A percentile compares a stretch with the other conserved stretches of the same genome.
Conservation (phyloP, 2,113 vertebrate genomes). For the Pteropus alecto region DNA sequence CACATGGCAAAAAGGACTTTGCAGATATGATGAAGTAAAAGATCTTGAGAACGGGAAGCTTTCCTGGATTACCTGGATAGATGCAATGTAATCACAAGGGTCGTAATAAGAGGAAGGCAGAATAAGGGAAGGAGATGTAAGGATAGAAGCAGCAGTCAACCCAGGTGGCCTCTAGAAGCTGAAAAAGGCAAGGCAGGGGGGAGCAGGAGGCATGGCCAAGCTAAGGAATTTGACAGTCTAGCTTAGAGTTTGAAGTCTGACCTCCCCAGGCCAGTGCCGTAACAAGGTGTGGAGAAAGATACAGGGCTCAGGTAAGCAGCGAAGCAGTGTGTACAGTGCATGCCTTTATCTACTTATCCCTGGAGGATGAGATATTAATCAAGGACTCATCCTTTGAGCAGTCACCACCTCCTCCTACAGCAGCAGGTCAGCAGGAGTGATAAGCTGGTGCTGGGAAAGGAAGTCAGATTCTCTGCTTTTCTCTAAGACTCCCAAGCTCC, state of each 20-base stretch:
- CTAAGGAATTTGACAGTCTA: neutral
- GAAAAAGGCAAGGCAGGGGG: neutral
- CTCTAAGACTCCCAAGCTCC: neutral
- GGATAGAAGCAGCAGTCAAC: neutral
- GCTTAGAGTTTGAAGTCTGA: neutral
- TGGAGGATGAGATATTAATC: slow-evolving; percentile 70
- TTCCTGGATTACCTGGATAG: neutral
- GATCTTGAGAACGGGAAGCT: neutral
- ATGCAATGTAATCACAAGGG: neutral
- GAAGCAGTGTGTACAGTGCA: neutral
- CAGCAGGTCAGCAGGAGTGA: neutral
- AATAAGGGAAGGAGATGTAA: neutral
- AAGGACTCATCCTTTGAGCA: slow-evolving; percentile 73
- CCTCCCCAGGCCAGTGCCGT: neutral
- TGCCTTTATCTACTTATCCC: slow-evolving; percentile 78
- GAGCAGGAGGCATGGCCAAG: neutral
- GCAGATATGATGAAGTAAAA: neutral
- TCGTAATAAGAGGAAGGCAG: neutral
- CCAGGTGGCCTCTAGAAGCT: neutral
- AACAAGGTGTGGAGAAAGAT: neutral
- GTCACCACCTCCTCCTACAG: neutral
- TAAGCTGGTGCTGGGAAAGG: neutral
- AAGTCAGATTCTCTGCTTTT: neutral
- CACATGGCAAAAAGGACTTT: neutral
- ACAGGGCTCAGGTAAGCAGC: neutral